Evolutionary conservation across 2,113 vertebrate species (phyloP), one percentile per base, ranked within the genome.

Genomic region (Halichoerus grypus): DNA sequence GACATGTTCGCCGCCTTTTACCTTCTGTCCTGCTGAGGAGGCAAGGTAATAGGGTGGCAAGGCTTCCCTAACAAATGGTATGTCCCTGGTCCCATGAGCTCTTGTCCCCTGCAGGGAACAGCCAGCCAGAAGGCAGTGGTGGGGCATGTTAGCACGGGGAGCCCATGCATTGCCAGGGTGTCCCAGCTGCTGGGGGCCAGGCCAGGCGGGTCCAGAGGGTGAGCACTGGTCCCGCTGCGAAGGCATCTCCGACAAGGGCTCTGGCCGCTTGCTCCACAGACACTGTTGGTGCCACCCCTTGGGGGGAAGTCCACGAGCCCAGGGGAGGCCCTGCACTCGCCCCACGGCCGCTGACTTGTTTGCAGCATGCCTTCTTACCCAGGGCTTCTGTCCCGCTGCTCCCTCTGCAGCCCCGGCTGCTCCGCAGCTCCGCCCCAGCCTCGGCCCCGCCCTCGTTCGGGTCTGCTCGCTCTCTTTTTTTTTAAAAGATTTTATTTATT

Each of bases 1-100:
- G 36, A 53, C 53, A 61, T 2, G 15, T 53, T 19, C 4, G 4
- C 28, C 13, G 7, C 7, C 65, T 69, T 79, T 51, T 28, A 16
- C 31, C 31, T 77, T 88, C 24, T 39, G 2, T 51, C 65, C 86
- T 89, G 61, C 28, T 33, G 4, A 10, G 9, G 22, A 28, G 36
- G 36, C 4, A 22, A 71, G 57, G 80, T 46, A 24, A n/a, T 21
- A 6, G 65, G 31, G 15, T 24, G 33, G 1, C 11, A 15, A 33
- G 36, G 33, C 4, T 12, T 8, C 11, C 69, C 57, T 13, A 19
- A 33, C 49, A 46, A n/a, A 51, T 0, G 0, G 36, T 6, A 11
- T 13, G 12, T n/a, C 72, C 21, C 24, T 71, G 74, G 7, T 39
- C 39, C n/a, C 5, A 3, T 11, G 57, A 4, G 24, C 51, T 24